A percentile compares a stretch with the other conserved stretches of the same genome.
phyloP scores from a whole-genome alignment of 2,113 vertebrate genomes.

The Poeciliopsis prolifica region DNA sequence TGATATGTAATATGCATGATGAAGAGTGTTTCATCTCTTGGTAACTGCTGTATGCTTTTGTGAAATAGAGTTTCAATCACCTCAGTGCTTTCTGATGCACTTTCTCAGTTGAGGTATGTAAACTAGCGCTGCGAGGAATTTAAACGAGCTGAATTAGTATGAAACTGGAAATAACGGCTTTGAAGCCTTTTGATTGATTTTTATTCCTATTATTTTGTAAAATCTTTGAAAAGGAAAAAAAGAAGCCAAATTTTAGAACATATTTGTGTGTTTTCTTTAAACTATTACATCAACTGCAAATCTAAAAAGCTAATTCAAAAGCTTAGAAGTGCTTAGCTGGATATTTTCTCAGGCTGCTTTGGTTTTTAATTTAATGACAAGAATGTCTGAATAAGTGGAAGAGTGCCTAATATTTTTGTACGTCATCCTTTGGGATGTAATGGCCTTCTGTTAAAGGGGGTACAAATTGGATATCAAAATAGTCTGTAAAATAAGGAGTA shows the following conservation, averaged over 20 bases:
- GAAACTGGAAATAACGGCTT: neutral
- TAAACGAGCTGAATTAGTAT: neutral
- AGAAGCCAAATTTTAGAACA: neutral
- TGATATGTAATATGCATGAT: neutral
- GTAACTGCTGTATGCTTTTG: neutral
- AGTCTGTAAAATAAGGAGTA: neutral
- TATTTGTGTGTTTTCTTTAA: neutral
- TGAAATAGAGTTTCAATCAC: neutral
- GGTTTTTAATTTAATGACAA: neutral
- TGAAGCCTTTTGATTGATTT: neutral
- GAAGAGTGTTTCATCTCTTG: neutral
- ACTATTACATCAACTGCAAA: neutral
- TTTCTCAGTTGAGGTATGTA: neutral
- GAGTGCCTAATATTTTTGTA: neutral
- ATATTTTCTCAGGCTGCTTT: no score
- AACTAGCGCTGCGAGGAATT: neutral
- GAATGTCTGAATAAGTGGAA: neutral
- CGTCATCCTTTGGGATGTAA: neutral
- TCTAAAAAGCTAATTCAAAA: neutral
- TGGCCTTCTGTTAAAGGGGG: neutral
- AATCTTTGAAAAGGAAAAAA: neutral
- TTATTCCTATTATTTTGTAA: neutral
- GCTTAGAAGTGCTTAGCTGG: no score
- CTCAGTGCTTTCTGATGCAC: neutral
- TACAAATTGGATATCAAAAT: neutral